A percentile compares a stretch with the other conserved stretches of the same genome.
Evolutionary conservation across 2,113 vertebrate species (phyloP).

Genomic region (Geococcyx californianus): DNA sequence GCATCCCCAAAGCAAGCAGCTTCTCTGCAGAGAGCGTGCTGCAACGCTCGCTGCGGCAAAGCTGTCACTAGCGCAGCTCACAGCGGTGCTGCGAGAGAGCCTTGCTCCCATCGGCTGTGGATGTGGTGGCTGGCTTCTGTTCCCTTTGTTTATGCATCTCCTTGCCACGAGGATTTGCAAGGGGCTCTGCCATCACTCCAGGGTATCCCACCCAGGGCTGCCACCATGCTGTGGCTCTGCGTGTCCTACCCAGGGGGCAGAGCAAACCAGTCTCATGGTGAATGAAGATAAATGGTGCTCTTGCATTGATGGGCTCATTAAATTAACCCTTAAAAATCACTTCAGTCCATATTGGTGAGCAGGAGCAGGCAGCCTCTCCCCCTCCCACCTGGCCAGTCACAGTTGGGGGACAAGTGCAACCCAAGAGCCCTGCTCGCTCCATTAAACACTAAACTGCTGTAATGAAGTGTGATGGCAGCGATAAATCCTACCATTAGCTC

Average conservation of each 20-base stretch:
- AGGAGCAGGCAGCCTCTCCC: fast-evolving
- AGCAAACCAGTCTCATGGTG: not conserved
- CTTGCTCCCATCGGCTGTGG: not conserved
- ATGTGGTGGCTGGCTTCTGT: not conserved
- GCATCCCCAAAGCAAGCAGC: fast-evolving
- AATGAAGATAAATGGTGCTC: not conserved
- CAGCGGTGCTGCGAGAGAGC: not conserved
- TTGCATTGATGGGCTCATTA: fast-evolving
- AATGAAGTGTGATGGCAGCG: not conserved
- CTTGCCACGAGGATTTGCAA: fast-evolving
- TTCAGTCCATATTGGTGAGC: not conserved
- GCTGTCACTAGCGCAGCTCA: fast-evolving
- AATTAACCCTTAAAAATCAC: not conserved
- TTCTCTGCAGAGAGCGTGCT: not conserved
- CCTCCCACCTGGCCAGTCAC: fast-evolving
- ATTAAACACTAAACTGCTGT: not conserved
- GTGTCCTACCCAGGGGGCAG: fast-evolving
- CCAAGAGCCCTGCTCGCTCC: not conserved
- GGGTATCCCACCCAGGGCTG: fast-evolving
- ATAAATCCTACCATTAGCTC: not conserved
- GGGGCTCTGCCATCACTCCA: fast-evolving
- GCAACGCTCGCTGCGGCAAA: not conserved
- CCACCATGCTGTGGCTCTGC: fast-evolving
- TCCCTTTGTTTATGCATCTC: not conserved
- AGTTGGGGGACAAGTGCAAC: not conserved